phyloP scores from a whole-genome alignment of 2,888 invertebrate genomes.

The Monoplex corrugatus region DNA sequence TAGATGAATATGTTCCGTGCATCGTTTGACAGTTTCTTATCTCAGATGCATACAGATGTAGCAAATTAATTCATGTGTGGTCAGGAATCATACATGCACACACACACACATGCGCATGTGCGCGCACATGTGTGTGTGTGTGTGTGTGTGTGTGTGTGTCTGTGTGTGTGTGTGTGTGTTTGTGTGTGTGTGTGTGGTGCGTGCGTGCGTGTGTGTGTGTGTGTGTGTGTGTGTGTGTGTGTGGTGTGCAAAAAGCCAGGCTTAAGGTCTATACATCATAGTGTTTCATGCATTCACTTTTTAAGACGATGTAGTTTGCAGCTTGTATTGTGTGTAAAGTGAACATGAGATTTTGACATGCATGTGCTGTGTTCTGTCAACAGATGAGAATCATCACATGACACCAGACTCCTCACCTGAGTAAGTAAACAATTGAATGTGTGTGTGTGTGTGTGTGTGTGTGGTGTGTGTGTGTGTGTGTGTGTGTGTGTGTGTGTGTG shows the following conservation, averaged over 20 bases:
- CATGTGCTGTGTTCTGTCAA: conserved; percentile 82
- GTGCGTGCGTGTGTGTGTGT: conserved; percentile 1
- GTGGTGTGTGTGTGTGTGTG: too few relatives aligned
- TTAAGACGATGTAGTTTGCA: too few relatives aligned
- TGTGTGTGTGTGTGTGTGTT: background rate
- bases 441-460: background rate
- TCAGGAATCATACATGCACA: conserved; percentile 13
- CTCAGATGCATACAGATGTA: too few relatives aligned
- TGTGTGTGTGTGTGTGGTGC: background rate
- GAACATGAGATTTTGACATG: background rate
- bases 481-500: too few relatives aligned
- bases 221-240: conserved; percentile 19
- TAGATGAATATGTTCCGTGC: too few relatives aligned
- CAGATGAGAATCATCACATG: conserved; percentile 92
- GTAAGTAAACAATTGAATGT: conserved; percentile 72
- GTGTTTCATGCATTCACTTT: too few relatives aligned
- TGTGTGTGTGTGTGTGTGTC: background rate
- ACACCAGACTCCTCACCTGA: conserved; percentile 98
- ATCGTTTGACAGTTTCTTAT: too few relatives aligned
- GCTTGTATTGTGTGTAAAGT: background rate
- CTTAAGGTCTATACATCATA: too few relatives aligned
- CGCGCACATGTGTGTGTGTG: background rate
- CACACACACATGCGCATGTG: background rate
- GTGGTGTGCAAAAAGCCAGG: background rate
- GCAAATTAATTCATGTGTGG: too few relatives aligned